Evolutionary conservation across 2,113 vertebrate genomes (phyloP).

Genomic region (Motacilla tschutschensis): DNA sequence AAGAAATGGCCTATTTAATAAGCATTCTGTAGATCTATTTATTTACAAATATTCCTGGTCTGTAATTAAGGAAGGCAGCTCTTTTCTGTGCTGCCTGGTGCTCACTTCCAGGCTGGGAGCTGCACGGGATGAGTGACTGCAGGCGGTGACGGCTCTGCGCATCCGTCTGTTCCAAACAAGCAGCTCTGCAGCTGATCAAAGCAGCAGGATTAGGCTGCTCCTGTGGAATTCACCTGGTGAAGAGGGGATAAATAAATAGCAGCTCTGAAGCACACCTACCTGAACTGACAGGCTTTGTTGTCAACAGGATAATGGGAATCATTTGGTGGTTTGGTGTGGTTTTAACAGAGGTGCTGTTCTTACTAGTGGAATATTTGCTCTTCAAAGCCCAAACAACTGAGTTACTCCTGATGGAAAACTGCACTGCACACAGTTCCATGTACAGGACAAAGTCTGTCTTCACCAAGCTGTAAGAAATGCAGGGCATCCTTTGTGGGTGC

Average conservation of each 20-base stretch:
- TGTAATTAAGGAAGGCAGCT: neutral
- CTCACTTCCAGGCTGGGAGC: neutral
- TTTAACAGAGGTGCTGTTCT: neutral
- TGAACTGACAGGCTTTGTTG: neutral
- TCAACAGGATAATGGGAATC: neutral
- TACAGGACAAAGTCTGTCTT: neutral
- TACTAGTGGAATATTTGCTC: neutral
- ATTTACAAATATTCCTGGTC: neutral
- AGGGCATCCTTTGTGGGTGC: neutral
- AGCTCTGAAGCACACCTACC: constrained; percentile 15
- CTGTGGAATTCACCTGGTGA: neutral
- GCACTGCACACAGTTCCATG: neutral
- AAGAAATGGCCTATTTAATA: neutral
- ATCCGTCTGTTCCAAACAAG: neutral
- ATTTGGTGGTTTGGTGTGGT: neutral
- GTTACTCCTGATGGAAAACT: neutral
- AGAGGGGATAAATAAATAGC: neutral
- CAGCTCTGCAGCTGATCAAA: constrained; percentile 33
- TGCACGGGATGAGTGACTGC: neutral
- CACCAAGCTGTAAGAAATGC: neutral
- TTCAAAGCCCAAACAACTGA: neutral
- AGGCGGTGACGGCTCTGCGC: no score
- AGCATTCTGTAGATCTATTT: neutral
- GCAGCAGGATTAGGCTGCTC: constrained; percentile 1
- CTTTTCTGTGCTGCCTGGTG: neutral